Evolutionary conservation across 2,797 vertebrate genomes (phyloP), one percentile per base, ranked within the genome.

Genomic region (Oreortyx pictus): DNA sequence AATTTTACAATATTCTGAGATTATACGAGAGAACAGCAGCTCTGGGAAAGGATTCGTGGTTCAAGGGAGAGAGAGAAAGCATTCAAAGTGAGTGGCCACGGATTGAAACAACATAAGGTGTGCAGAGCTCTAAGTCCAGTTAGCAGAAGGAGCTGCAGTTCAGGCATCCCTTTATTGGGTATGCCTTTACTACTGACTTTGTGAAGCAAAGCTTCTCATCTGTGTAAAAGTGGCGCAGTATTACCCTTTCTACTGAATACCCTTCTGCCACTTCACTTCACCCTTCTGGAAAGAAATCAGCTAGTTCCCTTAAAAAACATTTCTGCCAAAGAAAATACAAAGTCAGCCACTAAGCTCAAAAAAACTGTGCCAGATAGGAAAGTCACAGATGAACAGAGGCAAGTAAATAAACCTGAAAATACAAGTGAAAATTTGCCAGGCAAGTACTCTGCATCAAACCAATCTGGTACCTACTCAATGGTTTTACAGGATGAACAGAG

Each of bases 381-480:
- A 86, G 78, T 91, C 88, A 91, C 78, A 78, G 79, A 89, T 41
- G 79, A 84, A 89, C n/a, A 6, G 72, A 92, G 6, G 47, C 64
- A 76, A 80, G 84, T 4, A 0, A 60, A 66, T 43, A 93, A 89
- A 94, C 94, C 96, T 96, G 92, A 95, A 88, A 92, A 94, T 56
- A 90, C 71, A 89, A 92, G 93, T 76, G 87, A 92, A 81, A 87
- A 93, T 72, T 57, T 90, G 94, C 67, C 54, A 20, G 52, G 85
- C 0, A 0, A 91, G 56, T 64, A 43, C n/a, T 68, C 52, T 87
- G 86, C 70, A 73, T 92, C 65, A 78, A 82, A 94, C 84, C 92
- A 94, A 94, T 94, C 86, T 82, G 94, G 74, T 83, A 67, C 44
- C 76, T 67, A 62, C 49, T 86, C 33, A 43, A 60, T 66, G 52